Evolutionary conservation across 2,113 vertebrate genomes (phyloP).

Genomic region (Cebidichthys violaceus): DNA sequence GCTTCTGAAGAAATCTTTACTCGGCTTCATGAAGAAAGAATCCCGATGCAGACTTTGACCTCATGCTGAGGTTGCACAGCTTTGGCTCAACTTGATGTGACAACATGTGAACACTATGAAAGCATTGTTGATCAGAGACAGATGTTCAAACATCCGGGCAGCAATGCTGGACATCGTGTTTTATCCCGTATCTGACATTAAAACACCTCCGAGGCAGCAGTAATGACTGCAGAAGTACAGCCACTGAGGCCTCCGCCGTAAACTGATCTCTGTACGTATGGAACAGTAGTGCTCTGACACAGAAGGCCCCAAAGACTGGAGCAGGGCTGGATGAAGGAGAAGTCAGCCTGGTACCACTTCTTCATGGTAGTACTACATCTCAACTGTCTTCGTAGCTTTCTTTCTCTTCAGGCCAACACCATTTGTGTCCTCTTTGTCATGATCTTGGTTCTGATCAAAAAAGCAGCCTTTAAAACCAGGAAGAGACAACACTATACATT

Average conservation of each 20-base stretch:
- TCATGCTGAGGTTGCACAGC: not conserved
- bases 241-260: slow-evolving; percentile 10
- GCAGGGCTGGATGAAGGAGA: not conserved
- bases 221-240: slow-evolving; percentile 3
- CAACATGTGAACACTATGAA: not conserved
- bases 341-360: not conserved
- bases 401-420: not conserved
- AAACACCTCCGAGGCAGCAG: not conserved
- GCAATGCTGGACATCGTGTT: not conserved
- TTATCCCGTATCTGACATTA: not conserved
- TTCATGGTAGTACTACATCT: not conserved
- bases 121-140: not conserved
- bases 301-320: not conserved
- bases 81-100: not conserved
- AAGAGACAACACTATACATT: not conserved
- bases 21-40: not conserved
- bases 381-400: not conserved
- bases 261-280: slow-evolving; percentile 24
- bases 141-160: slow-evolving; percentile 1
- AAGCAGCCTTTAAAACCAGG: not conserved
- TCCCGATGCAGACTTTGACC: not conserved
- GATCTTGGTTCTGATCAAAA: not conserved
- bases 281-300: not conserved
- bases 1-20: not conserved
- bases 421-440: slow-evolving; percentile 1